Base-by-base conservation (phyloP, 2,797 vertebrate species). In the Pampus argenteus region DNA sequence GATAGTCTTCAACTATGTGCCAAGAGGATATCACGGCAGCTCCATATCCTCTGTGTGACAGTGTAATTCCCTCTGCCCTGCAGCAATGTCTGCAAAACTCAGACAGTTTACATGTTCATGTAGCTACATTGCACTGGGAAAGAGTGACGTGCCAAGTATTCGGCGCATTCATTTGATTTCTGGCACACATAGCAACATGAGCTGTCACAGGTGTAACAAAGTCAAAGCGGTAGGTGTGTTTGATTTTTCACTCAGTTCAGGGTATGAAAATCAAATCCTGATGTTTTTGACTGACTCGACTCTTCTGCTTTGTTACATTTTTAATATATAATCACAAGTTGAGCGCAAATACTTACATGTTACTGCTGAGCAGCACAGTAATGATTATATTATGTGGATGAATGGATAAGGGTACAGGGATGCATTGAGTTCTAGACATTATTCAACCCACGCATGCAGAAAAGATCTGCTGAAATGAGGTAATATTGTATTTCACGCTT, bases 1-100 rank as follows among this genome's bases (percentile, higher is more conserved):
- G 96, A 97, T 82, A 92, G 86, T 87, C 95, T 96, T 97, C 96
- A 98, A 97, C 93, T 96, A 97, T 97, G 95, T 96, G 95, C 96
- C 95, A 97, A 93, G 90, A 94, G 91, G 88, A 96, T 96, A 96
- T 93, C 96, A 95, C 91, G 94, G 94, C 94, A 94, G 91, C 92
- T 95, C 95, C 95, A 95, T 95, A 96, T 96, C 95, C 96, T 95
- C 92, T 91, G 88, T 90, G 95, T 95, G 96, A 96, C 96, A 97
- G 95, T 94, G 95, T 97, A 97, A 97, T 97, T 97, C 96, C 94
- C 94, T 94, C 90, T 95, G 95, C 96, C 97, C 95, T 89, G 87
- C 93, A 92, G 97, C 96, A 89, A 92, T 95, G 96, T 98, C 96
- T 98, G 95, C 94, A 95, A 97, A 95, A 96, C 94, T 96, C 93